These are phyloP conservation scores for Leguminivora glycinivorella DNA, from an alignment of 1,140 invertebrate genomes.

Conservation along the genomic window DNA sequence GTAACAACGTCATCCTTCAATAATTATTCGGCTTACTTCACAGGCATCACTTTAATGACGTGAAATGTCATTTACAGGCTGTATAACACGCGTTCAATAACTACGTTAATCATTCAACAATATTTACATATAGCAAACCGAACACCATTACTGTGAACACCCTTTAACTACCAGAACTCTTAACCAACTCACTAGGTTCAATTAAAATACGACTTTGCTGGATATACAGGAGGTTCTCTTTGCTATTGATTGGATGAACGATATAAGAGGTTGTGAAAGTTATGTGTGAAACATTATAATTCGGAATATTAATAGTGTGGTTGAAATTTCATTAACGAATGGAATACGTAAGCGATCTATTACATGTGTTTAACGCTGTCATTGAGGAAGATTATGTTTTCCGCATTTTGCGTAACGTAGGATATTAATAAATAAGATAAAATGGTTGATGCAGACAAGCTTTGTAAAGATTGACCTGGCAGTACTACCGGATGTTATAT, in stretches of 20 bases:
- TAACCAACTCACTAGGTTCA: neutral
- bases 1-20: too few species aligned
- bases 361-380: constrained; percentile 15
- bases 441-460: too few species aligned
- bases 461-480: too few species aligned
- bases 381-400: constrained; percentile 5
- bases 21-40: neutral
- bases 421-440: too few species aligned
- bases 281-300: neutral
- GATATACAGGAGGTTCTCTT: neutral
- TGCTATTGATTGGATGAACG: neutral
- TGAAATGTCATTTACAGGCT: neutral
- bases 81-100: neutral
- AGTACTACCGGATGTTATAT: too few species aligned
- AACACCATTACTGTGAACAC: neutral
- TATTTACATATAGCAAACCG: constrained; percentile 16
- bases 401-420: neutral
- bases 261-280: neutral
- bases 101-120: constrained; percentile 20
- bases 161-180: neutral
- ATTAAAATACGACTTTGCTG: neutral
- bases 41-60: constrained; percentile 4
- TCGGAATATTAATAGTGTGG: constrained; percentile 18
- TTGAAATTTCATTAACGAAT: constrained; percentile 23
- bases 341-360: constrained; percentile 15